Conservation (phyloP, 2,888 invertebrate genomes). For the Synergus laeviventris region DNA sequence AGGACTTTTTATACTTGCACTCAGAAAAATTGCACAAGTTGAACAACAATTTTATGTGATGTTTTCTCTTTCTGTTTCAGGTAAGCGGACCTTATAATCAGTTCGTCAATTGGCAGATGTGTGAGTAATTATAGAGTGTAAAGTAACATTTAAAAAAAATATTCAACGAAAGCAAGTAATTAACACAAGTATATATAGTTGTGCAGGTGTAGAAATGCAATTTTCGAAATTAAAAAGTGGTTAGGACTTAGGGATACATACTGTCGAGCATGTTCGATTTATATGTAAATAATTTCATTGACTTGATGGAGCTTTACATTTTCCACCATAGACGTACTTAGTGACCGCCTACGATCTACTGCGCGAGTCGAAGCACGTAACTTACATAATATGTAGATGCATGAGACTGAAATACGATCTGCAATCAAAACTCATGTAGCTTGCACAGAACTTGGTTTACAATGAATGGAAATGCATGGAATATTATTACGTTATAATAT, state of each 20-base stretch:
- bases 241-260: background rate
- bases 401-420: constrained; percentile 30
- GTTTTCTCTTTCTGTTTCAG: no score
- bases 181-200: no score
- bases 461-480: constrained; percentile 36
- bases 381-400: constrained; percentile 35
- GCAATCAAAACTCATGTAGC: constrained; percentile 38
- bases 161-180: no score
- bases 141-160: no score
- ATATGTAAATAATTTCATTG: constrained; percentile 34
- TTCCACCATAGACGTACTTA: constrained; percentile 15
- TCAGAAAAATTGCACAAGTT: no score
- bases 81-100: no score
- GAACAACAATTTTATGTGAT: no score
- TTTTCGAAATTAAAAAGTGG: background rate
- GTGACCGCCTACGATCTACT: constrained; percentile 18
- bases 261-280: constrained; percentile 19
- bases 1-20: background rate
- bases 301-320: constrained; percentile 21
- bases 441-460: constrained; percentile 34
- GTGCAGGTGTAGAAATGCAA: background rate
- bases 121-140: no score
- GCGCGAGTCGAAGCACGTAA: constrained; percentile 32
- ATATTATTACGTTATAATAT: constrained; percentile 30
- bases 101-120: no score